These are phyloP conservation scores for Vanessa cardui DNA, from an alignment of 2,888 invertebrate species.

Conservation along the genomic window DNA sequence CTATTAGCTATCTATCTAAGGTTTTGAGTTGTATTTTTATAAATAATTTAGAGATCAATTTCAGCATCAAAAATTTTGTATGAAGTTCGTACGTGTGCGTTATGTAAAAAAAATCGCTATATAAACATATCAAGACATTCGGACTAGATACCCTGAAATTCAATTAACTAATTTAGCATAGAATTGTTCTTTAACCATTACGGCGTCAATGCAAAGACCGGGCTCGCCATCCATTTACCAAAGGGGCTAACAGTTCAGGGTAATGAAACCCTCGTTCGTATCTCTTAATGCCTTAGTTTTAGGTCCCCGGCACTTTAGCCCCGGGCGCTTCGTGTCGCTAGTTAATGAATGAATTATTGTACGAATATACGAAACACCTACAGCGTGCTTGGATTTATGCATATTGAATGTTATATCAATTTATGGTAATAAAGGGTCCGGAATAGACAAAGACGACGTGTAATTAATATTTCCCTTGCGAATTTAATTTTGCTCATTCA, in stretches of 20 bases:
- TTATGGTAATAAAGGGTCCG: neutral
- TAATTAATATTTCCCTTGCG: neutral
- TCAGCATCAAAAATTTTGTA: too few species aligned
- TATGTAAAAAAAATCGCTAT: neutral
- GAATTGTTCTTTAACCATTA: conserved; percentile 37
- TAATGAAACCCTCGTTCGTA: conserved; percentile 27
- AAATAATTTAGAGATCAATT: too few species aligned
- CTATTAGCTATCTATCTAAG: too few species aligned
- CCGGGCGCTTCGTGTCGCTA: conserved; percentile 23
- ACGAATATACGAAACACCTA: conserved; percentile 29
- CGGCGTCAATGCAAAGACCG: conserved; percentile 36
- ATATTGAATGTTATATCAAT: conserved; percentile 16
- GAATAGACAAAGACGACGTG: neutral
- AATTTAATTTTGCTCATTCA: neutral
- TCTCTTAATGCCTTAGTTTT: conserved; percentile 28
- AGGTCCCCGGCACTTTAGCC: conserved; percentile 24
- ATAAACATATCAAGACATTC: neutral
- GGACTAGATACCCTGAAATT: conserved; percentile 5
- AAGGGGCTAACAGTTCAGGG: conserved; percentile 38
- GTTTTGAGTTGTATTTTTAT: too few species aligned
- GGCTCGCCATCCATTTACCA: conserved; percentile 36
- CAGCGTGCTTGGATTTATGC: conserved; percentile 25
- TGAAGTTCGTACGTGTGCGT: too few species aligned
- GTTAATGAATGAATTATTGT: conserved; percentile 34
- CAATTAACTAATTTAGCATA: conserved; percentile 27